A percentile compares a stretch with the other conserved stretches of the same genome.
Conservation (phyloP, 2,888 invertebrate species). For the Dendrolimus pini region DNA sequence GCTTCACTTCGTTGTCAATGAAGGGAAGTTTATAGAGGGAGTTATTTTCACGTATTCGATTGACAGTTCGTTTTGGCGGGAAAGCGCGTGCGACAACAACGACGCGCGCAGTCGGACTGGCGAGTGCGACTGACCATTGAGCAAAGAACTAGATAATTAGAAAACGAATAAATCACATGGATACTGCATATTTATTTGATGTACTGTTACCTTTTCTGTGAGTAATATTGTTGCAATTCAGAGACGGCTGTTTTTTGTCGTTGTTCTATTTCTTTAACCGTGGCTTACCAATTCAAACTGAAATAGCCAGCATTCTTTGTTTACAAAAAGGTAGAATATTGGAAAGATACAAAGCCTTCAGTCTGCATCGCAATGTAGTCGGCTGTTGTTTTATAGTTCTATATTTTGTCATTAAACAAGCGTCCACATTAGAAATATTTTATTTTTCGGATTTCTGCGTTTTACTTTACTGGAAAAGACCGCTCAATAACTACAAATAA, state of each 20-base stretch:
- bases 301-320: too few relatives aligned
- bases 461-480: too few relatives aligned
- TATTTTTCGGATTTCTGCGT: too few relatives aligned
- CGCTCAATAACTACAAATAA: too few relatives aligned
- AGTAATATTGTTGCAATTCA: constrained; percentile 6
- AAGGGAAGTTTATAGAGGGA: constrained; percentile 17
- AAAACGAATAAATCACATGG: constrained; percentile 64
- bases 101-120: constrained; percentile 47
- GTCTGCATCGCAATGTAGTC: too few relatives aligned
- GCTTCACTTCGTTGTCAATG: constrained; percentile 25
- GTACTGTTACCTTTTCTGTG: constrained; percentile 11
- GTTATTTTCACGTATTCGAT: constrained; percentile 20
- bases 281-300: too few relatives aligned
- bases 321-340: too few relatives aligned
- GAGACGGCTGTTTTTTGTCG: not conserved
- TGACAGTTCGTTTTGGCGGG: constrained; percentile 26
- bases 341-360: too few relatives aligned
- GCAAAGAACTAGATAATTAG: constrained; percentile 41
- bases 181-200: constrained; percentile 34
- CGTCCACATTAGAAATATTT: too few relatives aligned
- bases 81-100: constrained; percentile 30
- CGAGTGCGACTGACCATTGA: constrained; percentile 22
- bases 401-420: too few relatives aligned
- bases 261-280: not conserved
- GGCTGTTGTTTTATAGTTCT: too few relatives aligned